Evolutionary conservation across 2,113 vertebrate genomes (phyloP).

Genomic region (Poecile atricapillus): DNA sequence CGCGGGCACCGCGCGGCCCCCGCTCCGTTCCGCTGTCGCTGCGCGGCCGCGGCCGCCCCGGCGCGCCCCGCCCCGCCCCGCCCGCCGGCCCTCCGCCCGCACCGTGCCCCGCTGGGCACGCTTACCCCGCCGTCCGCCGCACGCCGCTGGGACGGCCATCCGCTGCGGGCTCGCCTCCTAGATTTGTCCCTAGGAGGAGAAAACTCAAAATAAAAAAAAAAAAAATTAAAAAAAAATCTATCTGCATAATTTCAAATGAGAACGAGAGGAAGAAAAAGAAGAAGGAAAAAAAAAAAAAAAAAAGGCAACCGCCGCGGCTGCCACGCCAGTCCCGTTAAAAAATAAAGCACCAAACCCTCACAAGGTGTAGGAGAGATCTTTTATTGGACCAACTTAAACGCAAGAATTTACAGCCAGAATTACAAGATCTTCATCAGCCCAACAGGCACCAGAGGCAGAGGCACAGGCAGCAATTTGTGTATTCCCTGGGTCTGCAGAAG

Average conservation of each 20-base stretch:
- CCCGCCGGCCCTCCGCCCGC: background rate
- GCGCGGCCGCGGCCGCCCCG: too few species aligned
- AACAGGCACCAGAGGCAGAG: slow-evolving; percentile 22
- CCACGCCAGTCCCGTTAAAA: slow-evolving; percentile 45
- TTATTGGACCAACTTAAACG: slow-evolving; percentile 70
- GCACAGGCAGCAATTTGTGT: slow-evolving; percentile 25
- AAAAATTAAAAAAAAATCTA: slow-evolving; percentile 13
- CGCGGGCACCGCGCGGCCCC: background rate
- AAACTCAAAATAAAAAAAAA: background rate
- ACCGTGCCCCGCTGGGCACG: slow-evolving; percentile 48
- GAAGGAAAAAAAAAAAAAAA: background rate
- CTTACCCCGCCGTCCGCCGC: slow-evolving; percentile 71
- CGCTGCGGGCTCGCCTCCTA: slow-evolving; percentile 44
- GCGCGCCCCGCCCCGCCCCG: too few species aligned
- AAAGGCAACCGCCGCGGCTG: background rate
- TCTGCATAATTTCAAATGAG: slow-evolving; percentile 74
- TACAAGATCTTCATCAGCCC: slow-evolving; percentile 55
- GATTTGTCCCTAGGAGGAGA: slow-evolving; percentile 57
- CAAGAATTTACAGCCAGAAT: slow-evolving; percentile 63
- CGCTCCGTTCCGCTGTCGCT: too few species aligned
- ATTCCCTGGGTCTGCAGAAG: slow-evolving; percentile 32
- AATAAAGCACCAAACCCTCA: slow-evolving; percentile 49
- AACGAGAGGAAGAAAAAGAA: slow-evolving; percentile 28
- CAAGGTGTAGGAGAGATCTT: slow-evolving; percentile 69
- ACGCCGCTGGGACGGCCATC: slow-evolving; percentile 68